These are phyloP conservation scores for Cricetomys ansorgei DNA, from an alignment of 2,113 vertebrate species.

Conservation along the genomic window DNA sequence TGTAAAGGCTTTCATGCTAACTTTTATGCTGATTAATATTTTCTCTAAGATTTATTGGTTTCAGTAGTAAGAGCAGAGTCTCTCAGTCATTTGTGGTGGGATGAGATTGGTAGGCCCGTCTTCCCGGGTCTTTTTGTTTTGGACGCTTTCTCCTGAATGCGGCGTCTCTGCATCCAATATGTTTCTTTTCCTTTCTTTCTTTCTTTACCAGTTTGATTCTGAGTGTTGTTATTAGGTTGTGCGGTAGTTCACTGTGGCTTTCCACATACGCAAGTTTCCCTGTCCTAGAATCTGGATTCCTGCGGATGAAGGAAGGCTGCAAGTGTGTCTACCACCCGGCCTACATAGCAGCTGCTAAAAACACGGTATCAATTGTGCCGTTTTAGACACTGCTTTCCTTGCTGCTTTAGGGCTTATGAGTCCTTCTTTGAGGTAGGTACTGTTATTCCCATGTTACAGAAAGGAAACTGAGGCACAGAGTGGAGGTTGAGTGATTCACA, in stretches of 20 bases:
- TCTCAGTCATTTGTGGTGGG: neutral
- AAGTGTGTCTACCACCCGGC: neutral
- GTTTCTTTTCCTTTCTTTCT: neutral
- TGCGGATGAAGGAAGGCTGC: neutral
- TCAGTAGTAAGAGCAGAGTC: neutral
- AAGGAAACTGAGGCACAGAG: constrained; percentile 6
- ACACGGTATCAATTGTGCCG: neutral
- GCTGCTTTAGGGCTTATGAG: neutral
- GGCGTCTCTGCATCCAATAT: neutral
- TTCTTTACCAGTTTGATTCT: neutral
- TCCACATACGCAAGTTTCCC: neutral
- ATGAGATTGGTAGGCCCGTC: neutral
- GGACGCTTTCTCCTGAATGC: neutral
- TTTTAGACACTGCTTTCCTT: neutral
- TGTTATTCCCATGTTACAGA: neutral
- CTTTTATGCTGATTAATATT: neutral
- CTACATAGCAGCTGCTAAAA: neutral
- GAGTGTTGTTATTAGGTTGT: neutral
- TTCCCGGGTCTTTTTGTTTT: neutral
- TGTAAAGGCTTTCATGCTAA: neutral
- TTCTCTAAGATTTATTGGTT: constrained; percentile 2
- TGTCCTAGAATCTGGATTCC: neutral
- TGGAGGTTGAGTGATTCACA: neutral
- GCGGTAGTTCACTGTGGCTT: neutral
- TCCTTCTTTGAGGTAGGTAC: neutral